phyloP scores from a whole-genome alignment of 2,797 vertebrate species.

The Aplochiton taeniatus region DNA sequence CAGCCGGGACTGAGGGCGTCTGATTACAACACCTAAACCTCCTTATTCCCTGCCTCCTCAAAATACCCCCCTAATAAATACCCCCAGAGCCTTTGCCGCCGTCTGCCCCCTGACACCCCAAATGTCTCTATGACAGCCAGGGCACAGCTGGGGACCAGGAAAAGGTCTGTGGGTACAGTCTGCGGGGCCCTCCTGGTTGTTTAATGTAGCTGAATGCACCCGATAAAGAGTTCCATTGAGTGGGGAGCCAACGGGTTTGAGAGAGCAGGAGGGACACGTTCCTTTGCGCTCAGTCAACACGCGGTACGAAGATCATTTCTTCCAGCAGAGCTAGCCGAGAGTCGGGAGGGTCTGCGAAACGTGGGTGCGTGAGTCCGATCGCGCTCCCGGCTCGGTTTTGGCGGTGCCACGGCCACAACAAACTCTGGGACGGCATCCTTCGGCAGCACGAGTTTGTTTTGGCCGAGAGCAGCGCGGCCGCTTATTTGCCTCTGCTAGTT shows the following conservation, averaged over 20 bases:
- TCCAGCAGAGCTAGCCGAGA: too few relatives aligned
- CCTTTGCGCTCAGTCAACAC: too few relatives aligned
- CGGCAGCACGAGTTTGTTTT: conserved; percentile 68
- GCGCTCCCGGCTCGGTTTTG: conserved; percentile 57
- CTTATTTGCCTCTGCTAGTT: conserved; percentile 71
- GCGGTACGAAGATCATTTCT: too few relatives aligned
- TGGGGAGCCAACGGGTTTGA: not conserved
- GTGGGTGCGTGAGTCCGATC: conserved; percentile 50
- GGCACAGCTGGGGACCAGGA: conserved; percentile 49
- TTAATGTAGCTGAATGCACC: conserved; percentile 36
- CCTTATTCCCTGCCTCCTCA: conserved; percentile 56
- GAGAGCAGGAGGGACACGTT: not conserved
- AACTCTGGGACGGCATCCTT: conserved; percentile 71
- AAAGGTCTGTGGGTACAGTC: conserved; percentile 12
- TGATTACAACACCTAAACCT: conserved; percentile 78
- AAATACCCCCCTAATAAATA: not conserved
- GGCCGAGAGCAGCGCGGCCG: conserved; percentile 52
- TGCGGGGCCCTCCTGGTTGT: conserved; percentile 50
- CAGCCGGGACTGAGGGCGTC: conserved; percentile 65
- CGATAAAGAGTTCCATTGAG: not conserved
- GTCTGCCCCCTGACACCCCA: conserved; percentile 44
- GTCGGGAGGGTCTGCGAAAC: conserved; percentile 12
- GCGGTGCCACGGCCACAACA: conserved; percentile 72
- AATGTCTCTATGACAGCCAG: conserved; percentile 70
- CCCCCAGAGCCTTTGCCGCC: conserved; percentile 16